Conservation (phyloP, 1,140 invertebrate species). For the Zaprionus ghesquierei region DNA sequence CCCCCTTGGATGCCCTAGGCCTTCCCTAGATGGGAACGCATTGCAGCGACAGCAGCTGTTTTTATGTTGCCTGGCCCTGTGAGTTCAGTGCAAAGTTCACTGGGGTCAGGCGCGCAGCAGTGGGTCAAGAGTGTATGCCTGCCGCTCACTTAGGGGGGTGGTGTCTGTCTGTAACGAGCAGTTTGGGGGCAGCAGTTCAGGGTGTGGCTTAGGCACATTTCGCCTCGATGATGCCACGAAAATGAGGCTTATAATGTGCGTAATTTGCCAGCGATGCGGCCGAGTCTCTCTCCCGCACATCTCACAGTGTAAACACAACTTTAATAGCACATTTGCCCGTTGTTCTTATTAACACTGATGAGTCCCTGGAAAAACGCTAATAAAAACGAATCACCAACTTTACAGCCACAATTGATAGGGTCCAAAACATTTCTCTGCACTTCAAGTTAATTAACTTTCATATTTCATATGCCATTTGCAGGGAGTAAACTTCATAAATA, state of each 20-base stretch:
- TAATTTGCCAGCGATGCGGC: conserved; percentile 52
- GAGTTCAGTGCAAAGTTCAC: too few relatives aligned
- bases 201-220: conserved; percentile 61
- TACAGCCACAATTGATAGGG: conserved; percentile 25
- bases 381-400: conserved; percentile 36
- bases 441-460: conserved; percentile 23
- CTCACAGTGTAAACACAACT: conserved; percentile 36
- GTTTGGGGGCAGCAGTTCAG: conserved; percentile 61
- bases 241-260: conserved; percentile 61
- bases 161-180: conserved; percentile 42
- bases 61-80: too few relatives aligned
- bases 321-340: conserved; percentile 32
- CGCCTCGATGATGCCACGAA: conserved; percentile 31
- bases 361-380: conserved; percentile 34
- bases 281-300: conserved; percentile 14
- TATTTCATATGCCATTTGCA: conserved; percentile 12
- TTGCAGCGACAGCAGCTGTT: conserved; percentile 12
- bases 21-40: not conserved
- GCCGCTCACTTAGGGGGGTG: too few relatives aligned
- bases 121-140: too few relatives aligned
- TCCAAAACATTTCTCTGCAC: conserved; percentile 6
- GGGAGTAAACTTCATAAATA: conserved; percentile 1
- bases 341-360: conserved; percentile 39
- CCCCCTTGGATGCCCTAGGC: too few relatives aligned
- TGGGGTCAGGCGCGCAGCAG: too few relatives aligned